Conservation (phyloP, 2,797 vertebrate genomes). For the Eulemur albifrons region DNA sequence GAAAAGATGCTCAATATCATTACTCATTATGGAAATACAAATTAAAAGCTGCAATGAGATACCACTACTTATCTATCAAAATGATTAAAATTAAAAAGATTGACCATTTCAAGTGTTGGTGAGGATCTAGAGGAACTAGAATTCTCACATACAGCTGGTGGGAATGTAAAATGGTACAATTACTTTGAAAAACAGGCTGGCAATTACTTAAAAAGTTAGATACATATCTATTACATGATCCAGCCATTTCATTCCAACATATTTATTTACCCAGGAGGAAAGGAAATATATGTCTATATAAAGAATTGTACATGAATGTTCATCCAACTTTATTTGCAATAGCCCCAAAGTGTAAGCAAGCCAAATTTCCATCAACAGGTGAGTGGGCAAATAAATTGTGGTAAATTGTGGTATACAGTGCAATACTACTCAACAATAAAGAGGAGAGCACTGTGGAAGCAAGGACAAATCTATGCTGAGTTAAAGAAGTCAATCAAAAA, state of each 20-base stretch:
- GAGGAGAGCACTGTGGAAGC: neutral
- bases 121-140: neutral
- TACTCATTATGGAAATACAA: neutral
- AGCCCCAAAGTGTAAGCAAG: neutral
- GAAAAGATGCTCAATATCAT: neutral
- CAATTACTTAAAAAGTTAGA: neutral
- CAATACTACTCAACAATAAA: neutral
- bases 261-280: neutral
- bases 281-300: neutral
- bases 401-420: neutral
- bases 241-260: neutral
- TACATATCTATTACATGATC: neutral
- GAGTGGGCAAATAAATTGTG: neutral
- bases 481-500: neutral
- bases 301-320: neutral
- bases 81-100: neutral
- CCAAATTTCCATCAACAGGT: neutral
- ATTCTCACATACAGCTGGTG: neutral
- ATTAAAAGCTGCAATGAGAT: neutral
- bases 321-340: neutral
- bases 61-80: neutral
- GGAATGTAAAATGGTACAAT: neutral
- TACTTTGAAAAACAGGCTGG: neutral
- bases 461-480: neutral
- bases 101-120: neutral